Conservation (phyloP, 2,797 vertebrate species). For the Alcedo atthis region DNA sequence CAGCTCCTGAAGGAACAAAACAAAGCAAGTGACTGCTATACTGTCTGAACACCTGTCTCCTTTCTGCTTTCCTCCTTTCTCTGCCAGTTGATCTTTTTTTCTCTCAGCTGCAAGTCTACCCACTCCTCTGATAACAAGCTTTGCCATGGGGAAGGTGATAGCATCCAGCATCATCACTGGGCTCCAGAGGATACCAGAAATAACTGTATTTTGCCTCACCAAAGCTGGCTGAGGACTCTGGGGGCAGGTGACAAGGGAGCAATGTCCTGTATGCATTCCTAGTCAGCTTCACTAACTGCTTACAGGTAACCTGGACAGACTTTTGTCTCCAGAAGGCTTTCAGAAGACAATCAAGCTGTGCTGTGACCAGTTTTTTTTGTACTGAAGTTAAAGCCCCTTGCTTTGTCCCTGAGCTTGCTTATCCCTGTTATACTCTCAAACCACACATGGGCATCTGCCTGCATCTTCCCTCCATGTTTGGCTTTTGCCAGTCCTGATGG, state of each 20-base stretch:
- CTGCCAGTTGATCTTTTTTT: background rate
- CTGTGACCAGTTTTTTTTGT: conserved; percentile 4
- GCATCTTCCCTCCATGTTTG: background rate
- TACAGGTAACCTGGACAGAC: conserved; percentile 26
- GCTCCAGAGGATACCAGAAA: background rate
- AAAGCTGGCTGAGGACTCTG: background rate
- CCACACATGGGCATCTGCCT: background rate
- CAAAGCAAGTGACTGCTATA: background rate
- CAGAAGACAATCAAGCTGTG: background rate
- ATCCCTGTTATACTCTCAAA: conserved; percentile 17
- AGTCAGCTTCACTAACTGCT: background rate
- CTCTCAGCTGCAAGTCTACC: background rate
- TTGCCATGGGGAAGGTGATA: background rate
- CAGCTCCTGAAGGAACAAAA: background rate
- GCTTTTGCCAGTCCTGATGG: conserved; percentile 26
- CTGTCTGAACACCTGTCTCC: background rate
- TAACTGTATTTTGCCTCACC: background rate
- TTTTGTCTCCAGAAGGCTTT: conserved; percentile 1
- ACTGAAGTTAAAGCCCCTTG: background rate
- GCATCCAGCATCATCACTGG: background rate
- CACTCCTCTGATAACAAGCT: background rate
- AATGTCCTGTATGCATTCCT: background rate
- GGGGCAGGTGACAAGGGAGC: background rate
- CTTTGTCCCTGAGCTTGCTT: conserved; percentile 12
- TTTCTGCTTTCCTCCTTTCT: background rate